Base-by-base conservation (phyloP, 2,797 vertebrate species). In the Parauchenoglanis ngamensis region DNA sequence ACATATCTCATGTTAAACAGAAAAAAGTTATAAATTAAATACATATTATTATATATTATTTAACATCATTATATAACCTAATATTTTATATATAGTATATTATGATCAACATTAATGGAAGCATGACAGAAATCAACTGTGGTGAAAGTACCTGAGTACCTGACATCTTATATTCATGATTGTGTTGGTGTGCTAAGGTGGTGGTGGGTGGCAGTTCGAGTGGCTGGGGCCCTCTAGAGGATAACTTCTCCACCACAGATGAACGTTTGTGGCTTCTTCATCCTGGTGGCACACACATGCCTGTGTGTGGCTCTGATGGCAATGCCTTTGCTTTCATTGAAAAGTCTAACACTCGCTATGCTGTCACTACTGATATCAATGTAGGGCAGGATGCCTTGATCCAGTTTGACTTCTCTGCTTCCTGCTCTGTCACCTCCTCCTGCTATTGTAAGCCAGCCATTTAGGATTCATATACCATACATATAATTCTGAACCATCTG, bases 291-390 rank as follows among this genome's bases (percentile, higher is more conserved):
- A 99, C 98, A 19, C 96, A 97, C 59, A 99, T 99, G 98, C 97
- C 98, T 0, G 98, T 99, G 79, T 99, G 98, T n/a, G 98, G 98
- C 75, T 99, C 98, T 7, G 94, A 96, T 0, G 98, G 98, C 0
- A 97, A 98, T 19, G 98, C 98, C 11, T 97, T 99, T 13, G 98
- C 98, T 75, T 99, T 99, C 93, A 99, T 99, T 7, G 98, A 99
- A 92, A 99, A 99, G 93, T 98, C 98, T 68, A 98, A 97, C 94
- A 99, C 97, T 8, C 98, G 98, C 87, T 99, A 99, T 0, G 97
- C 98, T 52, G 96, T 99, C 80, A 98, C 97, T 90, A 99, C 98
- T 1, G 98, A 99, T 92, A 97, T 99, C 23, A 97, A 96, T 70
- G 93, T 99, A 93, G 98, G 97, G 0, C 97, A 97, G 90, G 98